Percentiles rank a stretch among this genome's conserved stretches.
These are phyloP conservation scores for Rhingia rostrata DNA, from an alignment of 2,888 invertebrate species.

Conservation along the genomic window DNA sequence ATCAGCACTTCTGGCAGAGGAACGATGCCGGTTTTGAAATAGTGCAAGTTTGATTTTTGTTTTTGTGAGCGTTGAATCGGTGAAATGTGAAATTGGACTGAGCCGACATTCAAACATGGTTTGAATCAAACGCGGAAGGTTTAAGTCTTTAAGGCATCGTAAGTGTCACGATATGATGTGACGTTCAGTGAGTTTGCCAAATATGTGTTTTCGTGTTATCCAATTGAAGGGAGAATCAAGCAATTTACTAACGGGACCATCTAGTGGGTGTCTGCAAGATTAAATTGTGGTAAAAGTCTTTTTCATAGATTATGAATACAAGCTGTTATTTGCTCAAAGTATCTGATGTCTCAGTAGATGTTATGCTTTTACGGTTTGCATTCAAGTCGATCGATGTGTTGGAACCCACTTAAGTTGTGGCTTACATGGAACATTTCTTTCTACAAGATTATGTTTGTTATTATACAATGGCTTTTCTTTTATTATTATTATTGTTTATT, in stretches of 20 bases:
- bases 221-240: too few species aligned
- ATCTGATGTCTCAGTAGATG: background rate
- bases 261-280: background rate
- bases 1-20: constrained; percentile 19
- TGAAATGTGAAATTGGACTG: constrained; percentile 53
- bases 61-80: constrained; percentile 26
- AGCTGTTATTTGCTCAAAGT: too few species aligned
- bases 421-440: constrained; percentile 8
- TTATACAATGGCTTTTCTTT: constrained; percentile 37
- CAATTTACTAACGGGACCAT: too few species aligned
- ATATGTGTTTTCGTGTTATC: background rate
- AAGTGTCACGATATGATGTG: background rate
- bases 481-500: background rate
- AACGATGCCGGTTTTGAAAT: constrained; percentile 48
- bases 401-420: background rate
- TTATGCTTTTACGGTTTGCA: constrained; percentile 4
- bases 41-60: constrained; percentile 30
- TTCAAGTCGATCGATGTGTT: constrained; percentile 2
- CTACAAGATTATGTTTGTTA: constrained; percentile 3
- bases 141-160: background rate
- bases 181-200: constrained; percentile 12
- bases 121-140: constrained; percentile 61
- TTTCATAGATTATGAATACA: too few species aligned
- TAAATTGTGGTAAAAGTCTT: too few species aligned
- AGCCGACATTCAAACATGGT: constrained; percentile 49